phyloP scores from a whole-genome alignment of 1,140 invertebrate genomes.

The Brachionus manjavacas region DNA sequence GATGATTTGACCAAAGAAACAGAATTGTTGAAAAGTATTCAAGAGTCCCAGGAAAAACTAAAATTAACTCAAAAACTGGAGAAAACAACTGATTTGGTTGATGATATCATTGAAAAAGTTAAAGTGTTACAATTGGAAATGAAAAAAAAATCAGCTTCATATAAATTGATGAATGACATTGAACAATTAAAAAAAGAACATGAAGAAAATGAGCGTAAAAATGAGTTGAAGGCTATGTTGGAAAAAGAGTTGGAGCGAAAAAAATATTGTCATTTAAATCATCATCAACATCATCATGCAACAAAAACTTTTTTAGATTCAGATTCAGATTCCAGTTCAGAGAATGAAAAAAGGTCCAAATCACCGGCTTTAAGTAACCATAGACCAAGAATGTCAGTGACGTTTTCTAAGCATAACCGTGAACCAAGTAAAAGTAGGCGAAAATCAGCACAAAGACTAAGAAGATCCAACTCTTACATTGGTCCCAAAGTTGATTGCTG shows the following conservation, averaged over 20 bases:
- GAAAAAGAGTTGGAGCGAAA: neutral
- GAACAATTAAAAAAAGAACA: conserved; percentile 6
- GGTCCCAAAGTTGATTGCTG: conserved; percentile 30
- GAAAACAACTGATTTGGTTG: conserved; percentile 13
- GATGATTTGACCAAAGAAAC: neutral
- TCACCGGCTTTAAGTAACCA: neutral
- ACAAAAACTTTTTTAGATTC: neutral
- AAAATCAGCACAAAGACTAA: neutral
- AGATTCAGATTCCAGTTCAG: neutral
- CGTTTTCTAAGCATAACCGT: neutral
- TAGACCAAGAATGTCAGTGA: neutral
- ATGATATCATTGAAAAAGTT: conserved; percentile 38
- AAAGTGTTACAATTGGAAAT: conserved; percentile 20
- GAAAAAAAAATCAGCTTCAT: conserved; percentile 30
- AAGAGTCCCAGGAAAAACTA: conserved; percentile 17
- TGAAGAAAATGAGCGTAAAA: neutral
- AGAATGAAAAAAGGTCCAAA: neutral
- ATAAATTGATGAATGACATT: neutral
- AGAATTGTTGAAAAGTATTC: neutral
- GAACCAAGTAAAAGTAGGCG: neutral
- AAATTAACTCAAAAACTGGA: conserved; percentile 8
- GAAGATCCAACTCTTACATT: neutral
- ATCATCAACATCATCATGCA: neutral
- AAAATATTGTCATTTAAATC: neutral
- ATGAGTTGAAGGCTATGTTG: neutral